phyloP scores from a whole-genome alignment of 2,113 vertebrate genomes.

The Apodemus sylvaticus region DNA sequence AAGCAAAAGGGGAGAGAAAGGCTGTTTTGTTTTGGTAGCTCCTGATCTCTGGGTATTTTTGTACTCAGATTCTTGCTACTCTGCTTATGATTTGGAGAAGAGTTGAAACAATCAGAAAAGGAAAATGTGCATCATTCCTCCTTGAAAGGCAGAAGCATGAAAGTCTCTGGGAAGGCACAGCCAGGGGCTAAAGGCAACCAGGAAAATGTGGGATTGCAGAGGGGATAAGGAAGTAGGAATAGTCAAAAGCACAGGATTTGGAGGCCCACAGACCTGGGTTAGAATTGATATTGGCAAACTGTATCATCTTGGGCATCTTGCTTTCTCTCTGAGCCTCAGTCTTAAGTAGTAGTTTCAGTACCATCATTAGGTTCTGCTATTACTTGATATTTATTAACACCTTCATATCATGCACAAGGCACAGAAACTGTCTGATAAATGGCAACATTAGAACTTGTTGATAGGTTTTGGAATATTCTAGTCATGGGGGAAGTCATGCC shows the following conservation, averaged over 20 bases:
- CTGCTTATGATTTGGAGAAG: neutral
- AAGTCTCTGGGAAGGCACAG: neutral
- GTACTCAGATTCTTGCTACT: neutral
- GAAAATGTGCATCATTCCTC: neutral
- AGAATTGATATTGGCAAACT: neutral
- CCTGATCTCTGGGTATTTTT: neutral
- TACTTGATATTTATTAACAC: neutral
- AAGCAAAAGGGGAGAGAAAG: neutral
- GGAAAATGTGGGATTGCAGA: neutral
- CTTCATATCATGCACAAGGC: neutral
- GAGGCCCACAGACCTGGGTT: neutral
- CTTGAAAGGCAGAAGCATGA: neutral
- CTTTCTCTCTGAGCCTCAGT: neutral
- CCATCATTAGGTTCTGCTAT: neutral
- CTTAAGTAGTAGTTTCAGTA: neutral
- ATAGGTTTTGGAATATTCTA: neutral
- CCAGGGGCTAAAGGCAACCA: too few species aligned
- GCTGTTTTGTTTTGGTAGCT: neutral
- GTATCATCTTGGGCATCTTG: neutral
- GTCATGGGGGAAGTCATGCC: neutral
- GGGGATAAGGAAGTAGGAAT: neutral
- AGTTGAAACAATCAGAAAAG: constrained; percentile 3
- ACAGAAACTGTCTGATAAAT: neutral
- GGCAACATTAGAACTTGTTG: neutral
- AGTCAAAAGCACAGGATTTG: neutral